phyloP scores from a whole-genome alignment of 2,797 vertebrate species.

The Prunella strophiata region DNA sequence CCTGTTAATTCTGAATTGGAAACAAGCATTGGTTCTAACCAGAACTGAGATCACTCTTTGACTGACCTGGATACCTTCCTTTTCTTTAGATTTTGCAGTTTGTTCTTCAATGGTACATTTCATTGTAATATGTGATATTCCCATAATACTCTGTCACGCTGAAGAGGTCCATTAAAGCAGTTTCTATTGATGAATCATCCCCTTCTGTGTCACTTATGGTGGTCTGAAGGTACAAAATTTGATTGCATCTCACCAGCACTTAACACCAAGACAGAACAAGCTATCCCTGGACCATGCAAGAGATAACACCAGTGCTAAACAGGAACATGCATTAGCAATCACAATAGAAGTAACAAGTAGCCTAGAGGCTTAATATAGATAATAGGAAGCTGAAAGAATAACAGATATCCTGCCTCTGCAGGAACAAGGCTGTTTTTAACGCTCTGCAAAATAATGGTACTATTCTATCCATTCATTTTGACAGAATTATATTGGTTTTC shows the following conservation, averaged over 20 bases:
- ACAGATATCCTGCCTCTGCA: neutral
- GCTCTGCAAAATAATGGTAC: neutral
- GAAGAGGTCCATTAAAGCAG: slow-evolving; percentile 43
- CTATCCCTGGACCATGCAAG: neutral
- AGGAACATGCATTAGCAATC: slow-evolving; percentile 19
- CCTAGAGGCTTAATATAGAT: slow-evolving; percentile 40
- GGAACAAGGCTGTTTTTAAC: slow-evolving; percentile 7
- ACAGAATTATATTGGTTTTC: slow-evolving; percentile 25
- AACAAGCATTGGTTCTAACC: neutral
- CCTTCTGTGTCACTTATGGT: neutral
- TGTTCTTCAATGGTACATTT: neutral
- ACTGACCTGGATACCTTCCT: neutral
- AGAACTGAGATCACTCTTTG: neutral
- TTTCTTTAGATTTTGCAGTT: slow-evolving; percentile 1
- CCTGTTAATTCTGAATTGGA: neutral
- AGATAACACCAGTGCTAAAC: neutral
- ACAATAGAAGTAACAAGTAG: slow-evolving; percentile 39
- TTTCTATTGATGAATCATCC: slow-evolving; percentile 28
- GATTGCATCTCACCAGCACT: neutral
- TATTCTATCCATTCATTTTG: neutral
- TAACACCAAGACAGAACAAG: neutral
- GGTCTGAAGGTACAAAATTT: slow-evolving; percentile 50
- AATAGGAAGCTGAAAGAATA: slow-evolving; percentile 29
- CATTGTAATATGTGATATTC: neutral
- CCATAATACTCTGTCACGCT: neutral